Evolutionary conservation across 2,797 vertebrate species (phyloP), one percentile per base, ranked within the genome.

Genomic region (Protosalanx chinensis): DNA sequence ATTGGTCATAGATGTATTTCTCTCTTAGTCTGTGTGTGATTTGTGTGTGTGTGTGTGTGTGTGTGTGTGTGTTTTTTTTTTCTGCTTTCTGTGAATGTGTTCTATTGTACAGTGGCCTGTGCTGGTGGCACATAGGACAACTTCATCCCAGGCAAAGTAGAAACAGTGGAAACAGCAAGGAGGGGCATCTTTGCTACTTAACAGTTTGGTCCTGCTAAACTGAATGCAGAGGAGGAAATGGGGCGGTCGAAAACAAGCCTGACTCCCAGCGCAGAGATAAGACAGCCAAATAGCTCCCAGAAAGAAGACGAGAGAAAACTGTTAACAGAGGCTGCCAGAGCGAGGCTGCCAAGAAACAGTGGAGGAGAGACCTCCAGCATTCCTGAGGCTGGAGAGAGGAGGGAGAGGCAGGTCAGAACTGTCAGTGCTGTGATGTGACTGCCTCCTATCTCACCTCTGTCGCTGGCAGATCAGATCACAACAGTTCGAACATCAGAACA

Each of bases 291-390:
- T 80, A 79, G 82, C 79, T 83, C 76, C 81, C 76, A 70, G 85
- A 84, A 87, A 88, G 86, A 89, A 86, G 78, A 72, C 77, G 64
- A 85, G 79, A 79, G 79, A 79, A 87, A 84, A 87, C 85, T 87
- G 87, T 90, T 88, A 88, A 82, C 87, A 82, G 81, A 85, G 83
- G 86, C 77, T 70, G 84, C 84, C 83, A 84, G 84, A 73, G 81
- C 72, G 77, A 76, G 71, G 82, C 76, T 35, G 83, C 84, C 84
- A 86, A 78, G 30, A 85, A 79, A 76, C 76, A 77, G 63, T 13
- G 37, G 37, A 37, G 46, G 63, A 27, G 57, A 8, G 2, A 20
- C 18, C 18, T 8, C 57, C 10, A 10, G 37, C 41, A 46, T 46
- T 59, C 57, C n/a, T 7, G 8, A 20, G 57, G n/a, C 15, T 59